Evolutionary conservation across 2,888 invertebrate genomes (phyloP).

Genomic region (Leptura quadrifasciata): DNA sequence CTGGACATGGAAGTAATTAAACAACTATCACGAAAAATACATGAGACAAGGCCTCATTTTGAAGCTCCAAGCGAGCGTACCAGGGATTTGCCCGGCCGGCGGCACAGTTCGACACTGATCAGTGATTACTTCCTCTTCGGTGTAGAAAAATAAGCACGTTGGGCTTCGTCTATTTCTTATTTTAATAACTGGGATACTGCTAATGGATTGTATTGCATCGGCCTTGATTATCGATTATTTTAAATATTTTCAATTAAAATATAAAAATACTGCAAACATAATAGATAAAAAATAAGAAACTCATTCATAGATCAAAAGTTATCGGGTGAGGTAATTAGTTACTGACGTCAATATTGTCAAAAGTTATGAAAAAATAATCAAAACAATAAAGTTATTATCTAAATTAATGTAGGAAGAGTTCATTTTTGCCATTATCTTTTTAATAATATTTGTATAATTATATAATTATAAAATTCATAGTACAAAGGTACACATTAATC

Average conservation of each 20-base stretch:
- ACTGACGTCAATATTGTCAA: conserved; percentile 28
- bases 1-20: no score
- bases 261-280: conserved; percentile 12
- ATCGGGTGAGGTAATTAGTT: conserved; percentile 15
- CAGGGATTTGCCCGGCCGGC: no score
- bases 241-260: background rate
- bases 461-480: conserved; percentile 8
- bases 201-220: background rate
- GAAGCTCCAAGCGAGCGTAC: no score
- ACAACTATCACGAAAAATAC: no score
- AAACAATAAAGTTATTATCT: conserved; percentile 14
- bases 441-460: background rate
- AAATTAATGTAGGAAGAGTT: conserved; percentile 5
- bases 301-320: conserved; percentile 30
- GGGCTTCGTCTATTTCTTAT: no score
- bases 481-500: conserved; percentile 11
- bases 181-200: background rate
- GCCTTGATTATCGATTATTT: background rate
- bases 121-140: no score
- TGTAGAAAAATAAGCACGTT: no score
- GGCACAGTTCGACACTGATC: no score
- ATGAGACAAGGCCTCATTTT: no score
- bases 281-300: conserved; percentile 11
- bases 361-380: conserved; percentile 23
- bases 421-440: background rate